Evolutionary conservation across 2,113 vertebrate genomes (phyloP), one percentile per base, ranked within the genome.

Genomic region (Nestor notabilis): DNA sequence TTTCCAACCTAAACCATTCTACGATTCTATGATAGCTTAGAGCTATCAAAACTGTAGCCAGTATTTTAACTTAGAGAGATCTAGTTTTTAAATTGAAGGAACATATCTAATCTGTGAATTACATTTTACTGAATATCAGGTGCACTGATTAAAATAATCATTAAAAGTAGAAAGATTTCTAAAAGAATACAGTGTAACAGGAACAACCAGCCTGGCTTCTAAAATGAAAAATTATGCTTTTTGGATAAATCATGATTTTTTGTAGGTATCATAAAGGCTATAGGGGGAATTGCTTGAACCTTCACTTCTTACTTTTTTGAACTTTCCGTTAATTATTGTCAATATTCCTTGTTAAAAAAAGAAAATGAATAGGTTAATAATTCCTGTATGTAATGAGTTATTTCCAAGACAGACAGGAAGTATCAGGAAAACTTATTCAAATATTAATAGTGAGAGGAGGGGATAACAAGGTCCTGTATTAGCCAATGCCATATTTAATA

Each of bases 241-340:
- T 79, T 66, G 83, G 70, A 64, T 68, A 85, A 71, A 85, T 65
- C 28, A 41, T 52, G 1, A 31, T 50, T 96, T 92, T 92, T 85
- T 79, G 60, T 28, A 82, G 25, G 13, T 47, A 71, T 82, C 56
- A 52, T 39, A 82, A 89, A 95, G 68, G 8, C 47, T 75, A 63
- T 11, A 68, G 31, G 28, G 41, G 16, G 13, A 82, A 93, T 82
- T 92, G 19, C 43, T 43, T 90, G 61, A 92, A 87, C 65, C 87
- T 93, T 85, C 31, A 64, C 78, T 82, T 88, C 79, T 85, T 80
- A 88, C 37, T 79, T 70, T 31, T 84, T 89, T 90, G 79, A 90
- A 88, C 61, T 79, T 96, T 66, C 66, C 58, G 19, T 39, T 69
- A 69, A 71, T 79, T 66, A 81, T 70, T 87, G 37, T 12, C 60